Conservation (phyloP, 2,888 invertebrate genomes). For the Xanthorhoe spadicearia region DNA sequence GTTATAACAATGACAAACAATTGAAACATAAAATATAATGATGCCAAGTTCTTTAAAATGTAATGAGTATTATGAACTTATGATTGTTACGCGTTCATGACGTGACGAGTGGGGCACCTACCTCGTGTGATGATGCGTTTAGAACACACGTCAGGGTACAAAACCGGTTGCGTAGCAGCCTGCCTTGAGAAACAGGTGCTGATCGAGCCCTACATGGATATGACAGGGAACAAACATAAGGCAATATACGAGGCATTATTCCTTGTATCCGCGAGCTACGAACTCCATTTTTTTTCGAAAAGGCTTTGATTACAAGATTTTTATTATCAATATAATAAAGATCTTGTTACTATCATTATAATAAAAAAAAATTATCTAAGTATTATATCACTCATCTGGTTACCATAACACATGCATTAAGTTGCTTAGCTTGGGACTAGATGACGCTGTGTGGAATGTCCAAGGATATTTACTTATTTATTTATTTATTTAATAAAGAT, state of each 20-base stretch:
- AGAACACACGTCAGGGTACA: slow-evolving; percentile 30
- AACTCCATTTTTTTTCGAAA: background rate
- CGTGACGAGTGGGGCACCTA: slow-evolving; percentile 37
- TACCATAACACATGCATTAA: too few species aligned
- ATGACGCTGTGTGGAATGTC: too few species aligned
- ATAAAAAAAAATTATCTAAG: too few species aligned
- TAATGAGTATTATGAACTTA: slow-evolving; percentile 40
- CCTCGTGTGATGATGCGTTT: slow-evolving; percentile 40
- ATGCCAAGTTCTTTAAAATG: slow-evolving; percentile 9
- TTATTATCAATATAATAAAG: slow-evolving; percentile 64
- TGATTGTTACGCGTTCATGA: slow-evolving; percentile 47
- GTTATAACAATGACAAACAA: slow-evolving; percentile 34
- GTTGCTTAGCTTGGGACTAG: too few species aligned
- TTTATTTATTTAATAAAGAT: too few species aligned
- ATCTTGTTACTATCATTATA: too few species aligned
- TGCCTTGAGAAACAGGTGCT: slow-evolving; percentile 48
- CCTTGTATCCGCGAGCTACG: background rate
- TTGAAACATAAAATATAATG: slow-evolving; percentile 40
- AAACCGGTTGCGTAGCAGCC: slow-evolving; percentile 54
- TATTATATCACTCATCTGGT: too few species aligned
- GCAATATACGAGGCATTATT: slow-evolving; percentile 64
- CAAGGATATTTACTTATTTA: too few species aligned
- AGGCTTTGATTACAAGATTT: slow-evolving; percentile 71
- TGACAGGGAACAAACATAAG: slow-evolving; percentile 63
- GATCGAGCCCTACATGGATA: slow-evolving; percentile 62